A percentile compares a stretch with the other conserved stretches of the same genome.
These are phyloP conservation scores for Telmatochromis brachygnathus DNA, from an alignment of 2,113 vertebrate genomes.

Conservation along the genomic window DNA sequence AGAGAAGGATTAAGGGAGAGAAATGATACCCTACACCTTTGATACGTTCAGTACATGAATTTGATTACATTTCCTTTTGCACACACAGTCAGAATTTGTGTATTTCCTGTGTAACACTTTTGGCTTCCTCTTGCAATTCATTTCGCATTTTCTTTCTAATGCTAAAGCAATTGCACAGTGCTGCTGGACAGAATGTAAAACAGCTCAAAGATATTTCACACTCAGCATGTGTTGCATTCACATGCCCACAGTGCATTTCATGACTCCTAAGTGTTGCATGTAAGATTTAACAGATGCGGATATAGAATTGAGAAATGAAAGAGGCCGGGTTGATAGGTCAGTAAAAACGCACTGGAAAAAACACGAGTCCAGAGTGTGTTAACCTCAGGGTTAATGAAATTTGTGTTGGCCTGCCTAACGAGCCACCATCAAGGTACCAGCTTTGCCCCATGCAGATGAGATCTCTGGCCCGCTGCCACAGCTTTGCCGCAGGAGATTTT, in stretches of 20 bases:
- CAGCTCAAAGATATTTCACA: background rate
- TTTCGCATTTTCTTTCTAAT: background rate
- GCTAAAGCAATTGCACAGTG: background rate
- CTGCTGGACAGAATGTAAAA: background rate
- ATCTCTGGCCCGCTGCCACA: constrained; percentile 22
- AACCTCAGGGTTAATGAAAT: constrained; percentile 60
- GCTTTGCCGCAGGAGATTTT: constrained; percentile 25
- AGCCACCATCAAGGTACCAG: constrained; percentile 45
- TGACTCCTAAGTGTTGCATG: background rate
- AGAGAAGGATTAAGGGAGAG: background rate
- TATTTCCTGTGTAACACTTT: background rate
- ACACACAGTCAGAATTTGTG: background rate
- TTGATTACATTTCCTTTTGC: background rate
- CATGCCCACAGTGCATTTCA: background rate
- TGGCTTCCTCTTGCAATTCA: background rate
- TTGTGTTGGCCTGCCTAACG: constrained; percentile 52
- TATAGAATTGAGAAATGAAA: background rate
- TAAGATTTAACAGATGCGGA: background rate
- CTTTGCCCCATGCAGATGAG: constrained; percentile 45
- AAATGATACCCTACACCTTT: background rate
- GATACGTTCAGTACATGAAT: background rate
- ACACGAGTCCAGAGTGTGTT: constrained; percentile 28
- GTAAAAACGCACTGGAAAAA: background rate
- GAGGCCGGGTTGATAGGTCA: background rate
- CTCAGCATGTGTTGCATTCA: background rate